Base-by-base conservation (phyloP, 2,888 invertebrate species). In the Eutolmus rufibarbis region DNA sequence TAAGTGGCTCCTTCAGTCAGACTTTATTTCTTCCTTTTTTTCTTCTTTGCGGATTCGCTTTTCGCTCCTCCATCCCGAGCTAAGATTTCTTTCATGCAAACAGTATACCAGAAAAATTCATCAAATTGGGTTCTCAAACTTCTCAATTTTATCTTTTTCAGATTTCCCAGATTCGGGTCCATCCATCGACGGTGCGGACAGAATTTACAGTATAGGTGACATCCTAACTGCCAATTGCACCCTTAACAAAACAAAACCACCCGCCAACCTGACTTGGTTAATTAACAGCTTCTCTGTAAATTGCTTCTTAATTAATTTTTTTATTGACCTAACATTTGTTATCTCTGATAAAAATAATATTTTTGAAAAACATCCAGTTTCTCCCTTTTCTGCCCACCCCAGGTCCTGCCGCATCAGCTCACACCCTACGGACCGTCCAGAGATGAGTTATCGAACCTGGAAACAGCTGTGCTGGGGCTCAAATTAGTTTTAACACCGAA, bases 161-260 rank as follows among this genome's bases (percentile, higher is more conserved):
- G 86, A 88, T 74, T 28, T 88, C 16, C 89, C 89, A 34, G 84
- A 51, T 28, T 46, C 74, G n/a, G 88, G 88, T 34, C 89, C 89
- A 40, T 79, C 46, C 40, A 89, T 89, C 46, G 84, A 87, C 14
- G 77, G 74, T 31, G 57, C 86, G 16, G 88, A 88, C 28, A 87
- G 84, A 37, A 46, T 87, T 16, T 89, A 88, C 86, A 89, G 92
- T 31, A 91, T 92, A 87, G 91, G 90, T 51, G 89, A 89, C 81
- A 89, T 89, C 28, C 76, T 89, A n/a, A 56, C 79, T 56, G 89
- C 88, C 40, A 89, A 89, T 87, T 89, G 89, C 86, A 87, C 89
- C 40, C 46, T 89, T 23, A 81, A 86, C 56, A 86, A 78, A 74
- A 88, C 85, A 78, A 88, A 87, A 81, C 88, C 89, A 12, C 79